Evolutionary conservation across 2,113 vertebrate genomes (phyloP).

Genomic region (Thamnaconus septentrionalis): DNA sequence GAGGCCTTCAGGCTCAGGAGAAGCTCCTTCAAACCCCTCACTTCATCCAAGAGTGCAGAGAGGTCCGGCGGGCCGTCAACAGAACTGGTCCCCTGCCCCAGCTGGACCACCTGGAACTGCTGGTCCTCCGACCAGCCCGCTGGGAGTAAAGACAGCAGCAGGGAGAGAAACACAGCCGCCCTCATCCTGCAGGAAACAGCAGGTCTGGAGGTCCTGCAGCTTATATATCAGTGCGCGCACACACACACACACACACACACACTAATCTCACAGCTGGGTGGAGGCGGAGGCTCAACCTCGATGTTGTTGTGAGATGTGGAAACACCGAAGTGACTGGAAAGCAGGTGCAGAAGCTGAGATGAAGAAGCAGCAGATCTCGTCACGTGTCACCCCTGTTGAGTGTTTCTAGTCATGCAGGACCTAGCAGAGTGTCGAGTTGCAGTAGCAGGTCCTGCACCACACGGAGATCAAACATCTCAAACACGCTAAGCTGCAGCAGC

Average conservation of each 20-base stretch:
- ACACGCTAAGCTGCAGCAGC: slow-evolving; percentile 44
- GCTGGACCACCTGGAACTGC: neutral
- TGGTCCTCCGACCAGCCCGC: neutral
- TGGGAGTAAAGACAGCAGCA: slow-evolving; percentile 1
- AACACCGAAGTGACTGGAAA: neutral
- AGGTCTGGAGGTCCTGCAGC: slow-evolving; percentile 4
- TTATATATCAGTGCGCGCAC: slow-evolving; percentile 7
- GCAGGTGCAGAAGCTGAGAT: too few species aligned
- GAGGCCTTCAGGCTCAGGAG: slow-evolving; percentile 45
- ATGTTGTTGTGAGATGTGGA: neutral
- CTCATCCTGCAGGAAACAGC: slow-evolving; percentile 30
- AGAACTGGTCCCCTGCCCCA: too few species aligned
- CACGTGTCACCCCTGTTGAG: too few species aligned
- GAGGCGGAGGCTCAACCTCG: neutral
- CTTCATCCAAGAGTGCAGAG: slow-evolving; percentile 49
- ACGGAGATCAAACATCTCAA: slow-evolving; percentile 32
- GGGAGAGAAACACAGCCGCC: slow-evolving; percentile 2
- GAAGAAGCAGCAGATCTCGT: too few species aligned
- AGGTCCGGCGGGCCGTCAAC: neutral
- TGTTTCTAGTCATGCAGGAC: too few species aligned
- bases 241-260: slow-evolving; percentile 11
- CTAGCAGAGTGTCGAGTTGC: too few species aligned
- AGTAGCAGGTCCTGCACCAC: neutral
- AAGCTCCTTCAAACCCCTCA: slow-evolving; percentile 54
- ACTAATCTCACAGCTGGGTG: neutral